Evolutionary conservation across 2,888 invertebrate genomes (phyloP), one percentile per base, ranked within the genome.

Genomic region (Polietes domitor): DNA sequence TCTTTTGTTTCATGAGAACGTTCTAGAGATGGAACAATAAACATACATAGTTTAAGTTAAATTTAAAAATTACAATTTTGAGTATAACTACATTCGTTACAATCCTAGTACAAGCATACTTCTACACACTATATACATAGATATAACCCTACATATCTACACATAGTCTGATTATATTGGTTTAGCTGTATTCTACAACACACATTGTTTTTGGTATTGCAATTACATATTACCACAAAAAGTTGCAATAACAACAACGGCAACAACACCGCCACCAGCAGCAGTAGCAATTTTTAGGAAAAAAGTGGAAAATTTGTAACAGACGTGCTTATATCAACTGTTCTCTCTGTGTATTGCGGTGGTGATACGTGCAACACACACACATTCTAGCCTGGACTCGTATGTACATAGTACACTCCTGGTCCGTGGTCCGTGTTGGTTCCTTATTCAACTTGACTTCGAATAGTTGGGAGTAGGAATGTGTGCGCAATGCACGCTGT

Each of bases 161-260:
- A 28, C 75, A 61, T 72, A 50, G 71, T 71, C 41, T 65, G 77
- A 53, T 76, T 77, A 61, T 80, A 80, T 72, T 79, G 70, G 72
- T 74, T 77, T 61, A 81, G 75, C 77, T 68, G 80, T 65, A 26
- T 70, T n/a, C 7, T 43, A 24, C 26, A 21, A 21, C 32, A 73
- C 26, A 61, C 41, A 50, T 75, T 71, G 55, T 70, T 71, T 65
- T 74, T 84, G 58, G 73, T 65, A 76, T 77, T 82, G 82, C 80
- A 85, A 85, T 86, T 85, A 79, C 81, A 77, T 77, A 76, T 81
- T 81, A 76, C 77, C 80, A 50, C 74, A 72, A 77, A 79, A 78
- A 76, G 28, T 72, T 77, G 47, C 55, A 70, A 70, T 43, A 79
- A 32, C 70, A 74, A 53, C 55, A 75, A 71, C 65, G 17, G 28